Evolutionary conservation across 2,888 invertebrate species (phyloP).

Genomic region (Synergus gifuensis): DNA sequence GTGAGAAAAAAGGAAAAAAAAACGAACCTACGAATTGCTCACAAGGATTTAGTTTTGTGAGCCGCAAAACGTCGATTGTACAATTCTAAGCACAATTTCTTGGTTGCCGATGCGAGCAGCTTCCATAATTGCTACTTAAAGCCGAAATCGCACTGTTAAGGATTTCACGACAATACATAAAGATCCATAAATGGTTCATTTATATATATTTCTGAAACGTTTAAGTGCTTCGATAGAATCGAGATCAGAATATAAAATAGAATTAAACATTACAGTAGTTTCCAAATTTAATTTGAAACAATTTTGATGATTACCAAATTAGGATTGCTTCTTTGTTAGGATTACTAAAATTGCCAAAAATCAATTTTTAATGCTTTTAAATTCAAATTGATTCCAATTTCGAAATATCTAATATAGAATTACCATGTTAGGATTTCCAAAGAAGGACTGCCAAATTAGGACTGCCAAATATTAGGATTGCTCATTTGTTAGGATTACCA

Average conservation of each 20-base stretch:
- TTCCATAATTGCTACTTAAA: no score
- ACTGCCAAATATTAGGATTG: background rate
- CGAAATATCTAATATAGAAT: no score
- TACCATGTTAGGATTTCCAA: no score
- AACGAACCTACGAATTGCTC: background rate
- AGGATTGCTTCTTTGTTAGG: background rate
- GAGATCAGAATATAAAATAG: background rate
- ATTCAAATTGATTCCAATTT: no score
- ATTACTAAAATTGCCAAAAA: no score
- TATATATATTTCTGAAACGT: background rate
- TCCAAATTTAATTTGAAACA: background rate
- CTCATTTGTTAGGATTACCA: background rate
- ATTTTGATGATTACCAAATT: background rate
- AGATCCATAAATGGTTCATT: background rate
- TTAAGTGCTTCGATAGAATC: background rate
- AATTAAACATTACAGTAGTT: background rate
- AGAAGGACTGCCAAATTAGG: background rate
- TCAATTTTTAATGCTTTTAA: no score
- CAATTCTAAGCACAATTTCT: background rate
- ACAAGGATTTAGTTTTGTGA: slow-evolving; percentile 2
- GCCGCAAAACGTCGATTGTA: background rate
- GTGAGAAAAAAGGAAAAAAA: slow-evolving; percentile 15
- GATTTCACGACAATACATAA: background rate
- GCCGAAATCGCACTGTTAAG: background rate
- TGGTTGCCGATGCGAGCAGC: background rate